Percentiles rank a stretch among this genome's conserved stretches.
Conservation (phyloP, 2,113 vertebrate genomes). For the Puma concolor region DNA sequence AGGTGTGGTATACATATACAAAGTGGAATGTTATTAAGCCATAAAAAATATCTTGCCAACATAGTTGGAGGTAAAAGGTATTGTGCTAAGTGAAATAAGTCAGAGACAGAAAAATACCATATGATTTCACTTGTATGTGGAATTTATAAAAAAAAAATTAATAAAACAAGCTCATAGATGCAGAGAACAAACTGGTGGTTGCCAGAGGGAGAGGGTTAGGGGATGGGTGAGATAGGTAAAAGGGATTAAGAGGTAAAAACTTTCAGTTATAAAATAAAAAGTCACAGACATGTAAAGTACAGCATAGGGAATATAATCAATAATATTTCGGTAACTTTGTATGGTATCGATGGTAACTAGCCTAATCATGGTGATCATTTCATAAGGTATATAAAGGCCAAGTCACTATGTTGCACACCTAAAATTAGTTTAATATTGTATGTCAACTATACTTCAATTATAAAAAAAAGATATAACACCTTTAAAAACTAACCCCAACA, state of each 20-base stretch:
- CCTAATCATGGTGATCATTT: background rate
- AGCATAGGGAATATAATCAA: background rate
- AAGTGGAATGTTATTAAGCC: background rate
- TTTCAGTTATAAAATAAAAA: background rate
- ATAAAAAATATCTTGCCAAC: background rate
- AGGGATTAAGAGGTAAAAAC: background rate
- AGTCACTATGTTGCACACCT: background rate
- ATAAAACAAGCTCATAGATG: background rate
- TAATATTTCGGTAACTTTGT: background rate
- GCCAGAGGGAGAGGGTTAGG: background rate
- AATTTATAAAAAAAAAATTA: background rate
- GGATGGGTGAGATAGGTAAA: background rate
- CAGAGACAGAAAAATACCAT: background rate
- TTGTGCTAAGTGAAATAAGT: background rate
- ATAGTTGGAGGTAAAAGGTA: background rate
- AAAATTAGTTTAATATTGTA: background rate
- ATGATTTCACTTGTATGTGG: background rate
- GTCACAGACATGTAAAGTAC: background rate
- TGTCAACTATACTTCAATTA: background rate
- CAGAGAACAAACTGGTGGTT: background rate
- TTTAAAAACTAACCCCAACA: background rate
- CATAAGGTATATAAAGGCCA: background rate
- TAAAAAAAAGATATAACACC: background rate
- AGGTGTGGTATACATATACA: background rate
- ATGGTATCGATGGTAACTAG: background rate